Base-by-base conservation (phyloP, 2,113 vertebrate species). In the Grammomys dolichurus region DNA sequence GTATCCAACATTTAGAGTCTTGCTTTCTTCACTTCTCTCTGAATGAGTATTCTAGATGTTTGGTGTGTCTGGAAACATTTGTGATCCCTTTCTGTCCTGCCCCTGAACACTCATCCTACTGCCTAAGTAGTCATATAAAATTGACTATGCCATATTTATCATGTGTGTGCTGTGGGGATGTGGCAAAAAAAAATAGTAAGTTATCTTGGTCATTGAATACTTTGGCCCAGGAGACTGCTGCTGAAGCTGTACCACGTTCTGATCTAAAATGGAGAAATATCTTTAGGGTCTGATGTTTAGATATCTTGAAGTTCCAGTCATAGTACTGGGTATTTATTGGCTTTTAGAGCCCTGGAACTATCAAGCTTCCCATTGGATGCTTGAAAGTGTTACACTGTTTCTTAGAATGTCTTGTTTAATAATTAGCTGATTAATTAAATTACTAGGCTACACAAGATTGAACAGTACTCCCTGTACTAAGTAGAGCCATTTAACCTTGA, bases 101-200 rank as follows among this genome's bases (percentile, higher is more conserved):
- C 13, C 40, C 31, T 72, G 63, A 56, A 3, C 16, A 0, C 14
- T 46, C 77, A 4, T 7, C 7, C 0, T 16, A 11, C 6, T 1
- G 9, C 84, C 36, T 67, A 26, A 69, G 19, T 63, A 5, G 24
- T n/a, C 60, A 60, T 14, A 4, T 51, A 40, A 58, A 80, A 60
- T 51, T 36, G 4, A n/a, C n/a, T 54, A 17, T 76, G 33, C 24
- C 87, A 22, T 7, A 0, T 81, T 5, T n/a, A 40, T 54, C 12
- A 4, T 31, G 26, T 31, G 67, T 19, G 36, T 51, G 48, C 31
- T 40, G 0, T 73, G n/a, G 48, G n/a, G 1, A 43, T 92, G 26
- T 48, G 81, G 3, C 70, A 58, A 17, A 56, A 60, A 73, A 36
- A 5, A 26, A 22, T 75, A 56, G 40, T 7, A 70, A 43, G 75